Conservation (phyloP, 2,888 invertebrate genomes). For the Apotomis betuletana region DNA sequence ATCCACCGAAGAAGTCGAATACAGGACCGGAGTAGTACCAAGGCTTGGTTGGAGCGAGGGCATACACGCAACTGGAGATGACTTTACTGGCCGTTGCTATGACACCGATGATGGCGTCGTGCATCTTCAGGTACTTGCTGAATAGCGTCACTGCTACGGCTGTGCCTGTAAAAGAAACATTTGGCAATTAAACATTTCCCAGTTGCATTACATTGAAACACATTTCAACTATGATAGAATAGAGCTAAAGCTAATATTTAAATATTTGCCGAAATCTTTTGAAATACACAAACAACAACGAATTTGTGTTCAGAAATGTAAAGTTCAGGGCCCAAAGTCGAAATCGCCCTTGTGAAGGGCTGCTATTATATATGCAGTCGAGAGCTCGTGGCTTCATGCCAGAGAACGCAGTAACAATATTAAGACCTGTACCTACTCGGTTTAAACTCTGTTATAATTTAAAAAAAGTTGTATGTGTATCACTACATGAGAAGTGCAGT, state of each 20-base stretch:
- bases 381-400: conserved; percentile 24
- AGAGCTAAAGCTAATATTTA: no score
- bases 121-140: conserved; percentile 72
- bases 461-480: no score
- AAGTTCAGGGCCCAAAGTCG: conserved; percentile 1
- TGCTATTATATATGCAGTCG: conserved; percentile 17
- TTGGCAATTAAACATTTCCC: background rate
- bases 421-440: background rate
- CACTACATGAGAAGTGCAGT: no score
- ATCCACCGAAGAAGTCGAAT: conserved; percentile 80
- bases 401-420: background rate
- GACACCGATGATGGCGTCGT: conserved; percentile 75
- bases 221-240: background rate
- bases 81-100: conserved; percentile 77
- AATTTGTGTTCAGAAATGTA: background rate
- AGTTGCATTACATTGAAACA: background rate
- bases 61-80: conserved; percentile 69
- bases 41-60: conserved; percentile 66
- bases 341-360: conserved; percentile 10
- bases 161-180: conserved; percentile 61
- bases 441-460: no score
- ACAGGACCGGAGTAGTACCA: conserved; percentile 76
- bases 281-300: background rate
- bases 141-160: conserved; percentile 73
- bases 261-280: no score